phyloP scores from a whole-genome alignment of 2,888 invertebrate species.

The Masnerella sp. region DNA sequence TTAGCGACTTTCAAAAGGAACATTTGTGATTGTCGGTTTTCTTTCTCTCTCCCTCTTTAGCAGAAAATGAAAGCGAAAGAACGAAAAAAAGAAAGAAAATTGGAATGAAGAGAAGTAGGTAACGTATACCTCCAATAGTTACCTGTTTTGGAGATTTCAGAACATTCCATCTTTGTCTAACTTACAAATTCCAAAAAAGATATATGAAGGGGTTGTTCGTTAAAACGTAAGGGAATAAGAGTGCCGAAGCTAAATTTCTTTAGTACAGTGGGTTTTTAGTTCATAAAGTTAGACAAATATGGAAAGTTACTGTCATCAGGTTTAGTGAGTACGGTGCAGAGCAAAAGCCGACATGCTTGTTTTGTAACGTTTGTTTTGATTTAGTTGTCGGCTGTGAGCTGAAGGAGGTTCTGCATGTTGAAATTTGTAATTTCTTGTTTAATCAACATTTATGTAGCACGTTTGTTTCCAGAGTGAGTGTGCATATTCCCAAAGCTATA shows the following conservation, averaged over 20 bases:
- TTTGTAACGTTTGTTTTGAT: constrained; percentile 47
- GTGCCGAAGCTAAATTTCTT: no score
- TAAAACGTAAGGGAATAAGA: no score
- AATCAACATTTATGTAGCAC: constrained; percentile 57
- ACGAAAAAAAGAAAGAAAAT: neutral
- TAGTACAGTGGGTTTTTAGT: no score
- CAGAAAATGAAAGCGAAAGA: constrained; percentile 11
- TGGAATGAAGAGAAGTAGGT: constrained; percentile 24
- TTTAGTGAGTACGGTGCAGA: no score
- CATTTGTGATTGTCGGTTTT: constrained; percentile 59
- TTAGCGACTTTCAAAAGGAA: constrained; percentile 41
- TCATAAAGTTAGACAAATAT: no score
- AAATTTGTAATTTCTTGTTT: constrained; percentile 53
- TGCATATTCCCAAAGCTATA: constrained; percentile 42
- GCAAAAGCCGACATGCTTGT: constrained; percentile 48
- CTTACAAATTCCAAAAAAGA: no score
- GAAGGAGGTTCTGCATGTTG: no score
- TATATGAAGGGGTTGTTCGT: no score
- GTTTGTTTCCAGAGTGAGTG: constrained; percentile 56
- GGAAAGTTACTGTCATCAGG: no score
- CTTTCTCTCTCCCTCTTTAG: constrained; percentile 32
- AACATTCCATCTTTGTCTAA: no score
- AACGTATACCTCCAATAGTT: constrained; percentile 42
- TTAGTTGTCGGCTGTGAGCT: constrained; percentile 35
- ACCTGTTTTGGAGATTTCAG: no score